Percentiles rank a stretch among this genome's conserved stretches.
Conservation (phyloP, 2,797 vertebrate species). For the Monodelphis domestica region DNA sequence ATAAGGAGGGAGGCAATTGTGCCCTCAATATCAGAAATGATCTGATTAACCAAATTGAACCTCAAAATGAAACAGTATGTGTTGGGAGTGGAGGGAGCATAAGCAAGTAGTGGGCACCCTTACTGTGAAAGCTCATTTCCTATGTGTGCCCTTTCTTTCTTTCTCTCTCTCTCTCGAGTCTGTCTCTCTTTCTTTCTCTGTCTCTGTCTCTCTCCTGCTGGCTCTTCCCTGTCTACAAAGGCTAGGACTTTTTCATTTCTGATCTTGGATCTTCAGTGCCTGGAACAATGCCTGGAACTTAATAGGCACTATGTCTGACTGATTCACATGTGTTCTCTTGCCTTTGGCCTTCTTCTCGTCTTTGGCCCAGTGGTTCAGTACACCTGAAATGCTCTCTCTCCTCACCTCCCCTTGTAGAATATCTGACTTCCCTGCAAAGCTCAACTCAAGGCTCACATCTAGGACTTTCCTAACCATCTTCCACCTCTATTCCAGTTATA, state of each 20-base stretch:
- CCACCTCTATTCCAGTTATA: not conserved
- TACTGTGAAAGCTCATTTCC: not conserved
- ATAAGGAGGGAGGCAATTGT: not conserved
- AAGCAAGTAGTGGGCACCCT: conserved; percentile 17
- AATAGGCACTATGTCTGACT: not conserved
- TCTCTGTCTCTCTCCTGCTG: too few species aligned
- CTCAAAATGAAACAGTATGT: conserved; percentile 22
- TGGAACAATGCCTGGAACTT: too few species aligned
- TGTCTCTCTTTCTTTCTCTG: too few species aligned
- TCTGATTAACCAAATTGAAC: conserved; percentile 47
- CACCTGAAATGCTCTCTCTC: not conserved
- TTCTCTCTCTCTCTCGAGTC: not conserved
- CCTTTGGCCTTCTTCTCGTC: too few species aligned
- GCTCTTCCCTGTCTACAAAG: too few species aligned
- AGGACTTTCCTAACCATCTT: not conserved
- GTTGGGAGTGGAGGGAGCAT: not conserved
- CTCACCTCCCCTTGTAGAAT: not conserved
- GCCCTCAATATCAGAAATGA: not conserved
- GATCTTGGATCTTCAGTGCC: too few species aligned
- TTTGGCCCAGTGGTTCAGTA: not conserved
- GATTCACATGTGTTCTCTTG: not conserved
- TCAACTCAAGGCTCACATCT: not conserved
- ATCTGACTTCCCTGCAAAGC: not conserved
- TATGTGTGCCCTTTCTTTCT: not conserved
- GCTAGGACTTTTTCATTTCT: too few species aligned